Conservation (phyloP, 2,113 vertebrate species). For the Cryptoleucopteryx plumbea region DNA sequence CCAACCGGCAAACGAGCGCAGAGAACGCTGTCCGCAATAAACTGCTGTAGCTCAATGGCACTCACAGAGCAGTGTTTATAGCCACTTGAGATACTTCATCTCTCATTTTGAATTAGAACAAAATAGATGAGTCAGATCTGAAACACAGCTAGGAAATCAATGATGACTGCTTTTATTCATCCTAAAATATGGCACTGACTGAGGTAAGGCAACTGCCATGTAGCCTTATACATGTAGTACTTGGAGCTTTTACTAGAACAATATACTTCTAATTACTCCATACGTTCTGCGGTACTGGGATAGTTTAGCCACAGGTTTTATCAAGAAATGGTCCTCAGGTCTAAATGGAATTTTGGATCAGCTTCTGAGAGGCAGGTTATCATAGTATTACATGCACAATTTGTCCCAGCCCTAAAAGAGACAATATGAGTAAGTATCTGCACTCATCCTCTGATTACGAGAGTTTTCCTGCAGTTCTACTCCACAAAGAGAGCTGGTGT, state of each 20-base stretch:
- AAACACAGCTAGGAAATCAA: background rate
- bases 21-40: background rate
- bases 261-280: background rate
- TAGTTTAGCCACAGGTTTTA: background rate
- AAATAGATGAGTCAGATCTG: conserved; percentile 10
- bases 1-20: rapidly evolving
- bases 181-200: background rate
- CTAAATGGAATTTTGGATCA: background rate
- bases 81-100: background rate
- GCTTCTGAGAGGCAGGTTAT: background rate
- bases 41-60: background rate
- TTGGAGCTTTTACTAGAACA: background rate
- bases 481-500: background rate
- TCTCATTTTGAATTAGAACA: background rate
- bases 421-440: background rate
- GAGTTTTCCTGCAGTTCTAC: background rate
- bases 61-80: background rate
- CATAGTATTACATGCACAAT: rapidly evolving
- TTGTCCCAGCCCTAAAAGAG: background rate
- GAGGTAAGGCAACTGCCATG: background rate
- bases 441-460: background rate
- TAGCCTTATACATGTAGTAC: background rate
- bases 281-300: background rate
- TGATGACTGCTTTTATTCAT: background rate
- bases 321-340: background rate